Base-by-base conservation (phyloP, 37 sponge, comb jelly and placozoan species). In the Amphimedon queenslandica region DNA sequence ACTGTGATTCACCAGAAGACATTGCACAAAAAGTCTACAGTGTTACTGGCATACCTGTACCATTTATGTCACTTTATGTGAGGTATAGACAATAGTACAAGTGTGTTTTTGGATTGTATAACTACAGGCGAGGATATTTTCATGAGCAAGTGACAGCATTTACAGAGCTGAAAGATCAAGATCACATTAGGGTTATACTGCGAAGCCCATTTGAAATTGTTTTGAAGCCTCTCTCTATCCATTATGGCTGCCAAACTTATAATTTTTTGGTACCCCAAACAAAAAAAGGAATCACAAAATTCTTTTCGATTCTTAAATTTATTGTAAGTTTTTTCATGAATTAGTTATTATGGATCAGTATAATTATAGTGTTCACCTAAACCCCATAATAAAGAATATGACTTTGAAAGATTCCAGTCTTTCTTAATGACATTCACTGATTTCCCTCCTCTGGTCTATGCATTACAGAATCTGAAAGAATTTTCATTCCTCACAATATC, bases 361-460 rank as follows among this genome's bases (percentile, higher is more conserved):
- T 35, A 3, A 3, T 29, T 32, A 35, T 1, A 69, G 70, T 69
- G 70, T 40, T 69, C 70, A 40, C 37, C 37, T 4, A 21, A 69
- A 16, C 70, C 25, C 27, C 1, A 21, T 11, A 18, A 69, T 69
- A 42, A 27, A 24, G 24, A 47, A 13, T 47, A 47, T 47, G 53
- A 37, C 27, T 40, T 69, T 40, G 4, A 37, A 40, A 37, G 25
- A 2, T 42, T 69, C 25, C 3, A 40, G 11, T 40, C 70, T 6
- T 69, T 40, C 42, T 40, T 69, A 37, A 1, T 30, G 70, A 18
- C 1, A 16, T 10, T 69, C 18, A 69, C 70, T 30, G 18, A 69
- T 20, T 69, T 37, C 27, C 70, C 70, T 40, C 70, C 70, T 10
- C 40, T 69, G 40, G 70, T 69, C 27, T 69, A 69, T 40, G 40